Evolutionary conservation across 2,113 vertebrate genomes (phyloP).

Genomic region (Aegithalos caudatus): DNA sequence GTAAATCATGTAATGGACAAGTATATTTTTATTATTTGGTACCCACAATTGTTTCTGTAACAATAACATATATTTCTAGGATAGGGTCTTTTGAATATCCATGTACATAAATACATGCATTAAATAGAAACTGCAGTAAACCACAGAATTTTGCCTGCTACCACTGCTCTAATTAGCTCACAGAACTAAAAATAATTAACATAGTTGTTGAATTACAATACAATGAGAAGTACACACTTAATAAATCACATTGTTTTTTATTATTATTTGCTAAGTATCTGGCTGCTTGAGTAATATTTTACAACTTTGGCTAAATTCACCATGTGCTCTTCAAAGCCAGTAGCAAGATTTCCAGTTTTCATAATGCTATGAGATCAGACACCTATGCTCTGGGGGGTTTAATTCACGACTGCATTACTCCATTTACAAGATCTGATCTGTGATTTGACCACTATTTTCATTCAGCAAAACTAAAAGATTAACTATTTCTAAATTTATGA

Average conservation of each 20-base stretch:
- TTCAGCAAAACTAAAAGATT: conserved; percentile 1
- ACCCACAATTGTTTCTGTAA: not conserved
- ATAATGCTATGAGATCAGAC: conserved; percentile 5
- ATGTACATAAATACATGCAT: not conserved
- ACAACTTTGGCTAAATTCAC: not conserved
- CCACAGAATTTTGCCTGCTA: not conserved
- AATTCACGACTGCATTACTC: not conserved
- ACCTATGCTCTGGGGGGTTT: not conserved
- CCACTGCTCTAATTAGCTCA: not conserved
- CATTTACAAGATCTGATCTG: not conserved
- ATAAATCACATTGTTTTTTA: conserved; percentile 3
- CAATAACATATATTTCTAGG: not conserved
- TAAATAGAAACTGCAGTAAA: not conserved
- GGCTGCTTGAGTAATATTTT: conserved; percentile 22
- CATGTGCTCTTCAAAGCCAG: conserved; percentile 1
- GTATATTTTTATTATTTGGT: not conserved
- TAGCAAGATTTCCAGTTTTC: conserved; percentile 20
- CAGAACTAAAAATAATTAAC: conserved; percentile 8
- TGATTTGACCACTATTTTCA: not conserved
- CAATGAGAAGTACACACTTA: not conserved
- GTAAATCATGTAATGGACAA: not conserved
- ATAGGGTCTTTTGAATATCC: not conserved
- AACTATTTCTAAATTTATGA: conserved; percentile 14
- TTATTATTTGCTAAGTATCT: conserved; percentile 17
- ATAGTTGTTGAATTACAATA: not conserved